Conservation (phyloP, 2,888 invertebrate genomes). For the Cheilosia grossa region DNA sequence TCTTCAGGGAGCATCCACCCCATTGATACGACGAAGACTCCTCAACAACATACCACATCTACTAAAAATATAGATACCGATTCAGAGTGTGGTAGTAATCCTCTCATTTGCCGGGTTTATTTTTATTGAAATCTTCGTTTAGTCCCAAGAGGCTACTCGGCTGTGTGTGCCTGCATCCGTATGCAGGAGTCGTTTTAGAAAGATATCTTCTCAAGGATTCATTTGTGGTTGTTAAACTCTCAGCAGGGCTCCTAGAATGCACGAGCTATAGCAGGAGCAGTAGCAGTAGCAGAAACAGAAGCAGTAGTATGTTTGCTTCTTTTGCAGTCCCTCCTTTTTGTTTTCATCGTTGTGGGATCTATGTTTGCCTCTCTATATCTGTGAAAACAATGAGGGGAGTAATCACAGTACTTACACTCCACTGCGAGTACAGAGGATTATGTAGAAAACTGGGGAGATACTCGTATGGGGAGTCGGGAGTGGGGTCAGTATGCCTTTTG, state of each 20-base stretch:
- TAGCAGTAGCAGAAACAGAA: too few species aligned
- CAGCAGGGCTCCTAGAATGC: slow-evolving; percentile 30
- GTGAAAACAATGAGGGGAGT: slow-evolving; percentile 26
- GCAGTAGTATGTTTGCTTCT: not conserved
- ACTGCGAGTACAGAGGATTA: not conserved
- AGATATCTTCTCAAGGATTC: slow-evolving; percentile 27
- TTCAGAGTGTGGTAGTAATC: slow-evolving; percentile 24
- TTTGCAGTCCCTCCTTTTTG: not conserved
- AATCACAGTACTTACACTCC: slow-evolving; percentile 25
- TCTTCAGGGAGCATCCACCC: not conserved
- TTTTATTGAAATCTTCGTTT: slow-evolving; percentile 34
- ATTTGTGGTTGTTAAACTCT: slow-evolving; percentile 48
- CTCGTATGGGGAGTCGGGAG: too few species aligned
- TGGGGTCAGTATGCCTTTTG: too few species aligned
- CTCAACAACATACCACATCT: slow-evolving; percentile 10
- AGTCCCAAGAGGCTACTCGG: slow-evolving; percentile 9
- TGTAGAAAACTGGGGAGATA: not conserved
- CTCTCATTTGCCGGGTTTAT: slow-evolving; percentile 40
- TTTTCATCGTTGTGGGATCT: slow-evolving; percentile 3
- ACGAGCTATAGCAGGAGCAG: too few species aligned
- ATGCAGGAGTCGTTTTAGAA: slow-evolving; percentile 14
- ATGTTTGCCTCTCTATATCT: slow-evolving; percentile 5
- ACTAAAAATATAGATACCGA: slow-evolving; percentile 3
- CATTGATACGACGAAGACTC: slow-evolving; percentile 5
- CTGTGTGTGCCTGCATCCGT: slow-evolving; percentile 16